Conservation (phyloP, 1,140 invertebrate genomes). For the Drosophila bocki region DNA sequence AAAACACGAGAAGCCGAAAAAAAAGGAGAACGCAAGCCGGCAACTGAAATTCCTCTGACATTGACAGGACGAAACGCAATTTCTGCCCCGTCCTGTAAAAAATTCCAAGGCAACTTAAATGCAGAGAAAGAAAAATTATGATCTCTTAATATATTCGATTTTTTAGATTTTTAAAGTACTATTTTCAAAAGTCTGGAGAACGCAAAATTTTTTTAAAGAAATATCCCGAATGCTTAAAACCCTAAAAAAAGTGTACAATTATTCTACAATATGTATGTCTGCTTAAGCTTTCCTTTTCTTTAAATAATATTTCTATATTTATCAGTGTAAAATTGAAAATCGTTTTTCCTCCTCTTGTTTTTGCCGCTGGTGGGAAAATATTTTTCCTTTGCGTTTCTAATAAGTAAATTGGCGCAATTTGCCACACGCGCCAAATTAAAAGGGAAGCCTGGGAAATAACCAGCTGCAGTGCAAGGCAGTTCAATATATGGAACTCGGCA, state of each 20-base stretch:
- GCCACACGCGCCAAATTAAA: conserved; percentile 76
- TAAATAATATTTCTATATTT: too few relatives aligned
- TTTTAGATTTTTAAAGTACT: neutral
- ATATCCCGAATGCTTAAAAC: too few relatives aligned
- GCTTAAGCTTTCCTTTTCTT: too few relatives aligned
- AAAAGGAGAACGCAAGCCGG: conserved; percentile 11
- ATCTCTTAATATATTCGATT: too few relatives aligned
- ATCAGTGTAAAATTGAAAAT: conserved; percentile 38
- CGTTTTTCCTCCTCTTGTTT: conserved; percentile 28
- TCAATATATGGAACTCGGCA: neutral
- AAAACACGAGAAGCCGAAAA: conserved; percentile 63
- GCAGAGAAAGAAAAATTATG: conserved; percentile 34
- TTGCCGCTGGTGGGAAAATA: conserved; percentile 44
- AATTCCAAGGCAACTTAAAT: conserved; percentile 36
- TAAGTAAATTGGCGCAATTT: conserved; percentile 81
- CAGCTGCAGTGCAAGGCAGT: conserved; percentile 45
- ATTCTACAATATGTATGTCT: too few relatives aligned
- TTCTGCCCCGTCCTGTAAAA: conserved; percentile 33
- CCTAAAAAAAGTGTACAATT: too few relatives aligned
- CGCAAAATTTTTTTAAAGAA: too few relatives aligned
- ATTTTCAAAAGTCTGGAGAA: neutral
- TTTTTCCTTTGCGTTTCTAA: conserved; percentile 59
- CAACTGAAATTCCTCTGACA: conserved; percentile 74
- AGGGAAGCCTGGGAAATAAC: conserved; percentile 66
- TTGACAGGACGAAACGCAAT: conserved; percentile 80